Percentiles rank a stretch among this genome's conserved stretches.
Evolutionary conservation across 2,797 vertebrate genomes (phyloP).

Genomic region (Cyclura pinguis): DNA sequence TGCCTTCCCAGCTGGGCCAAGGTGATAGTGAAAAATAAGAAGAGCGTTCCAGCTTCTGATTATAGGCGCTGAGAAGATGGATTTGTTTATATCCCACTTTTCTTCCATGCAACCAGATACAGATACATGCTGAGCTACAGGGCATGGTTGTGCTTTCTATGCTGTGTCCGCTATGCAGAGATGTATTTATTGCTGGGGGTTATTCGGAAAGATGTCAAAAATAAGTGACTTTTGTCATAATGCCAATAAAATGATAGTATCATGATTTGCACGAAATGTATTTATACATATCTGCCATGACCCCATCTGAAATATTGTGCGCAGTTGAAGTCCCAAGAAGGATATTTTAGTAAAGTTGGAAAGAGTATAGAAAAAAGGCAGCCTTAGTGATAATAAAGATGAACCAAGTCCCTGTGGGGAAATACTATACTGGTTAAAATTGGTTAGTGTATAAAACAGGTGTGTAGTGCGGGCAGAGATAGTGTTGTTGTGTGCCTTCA

Average conservation of each 20-base stretch:
- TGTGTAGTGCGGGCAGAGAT: too few relatives aligned
- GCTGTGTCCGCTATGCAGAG: not conserved
- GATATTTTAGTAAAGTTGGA: not conserved
- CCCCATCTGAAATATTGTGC: not conserved
- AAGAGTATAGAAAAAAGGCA: not conserved
- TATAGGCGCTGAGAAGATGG: not conserved
- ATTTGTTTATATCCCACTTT: not conserved
- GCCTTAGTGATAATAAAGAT: too few relatives aligned
- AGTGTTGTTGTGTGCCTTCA: too few relatives aligned
- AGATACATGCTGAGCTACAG: not conserved
- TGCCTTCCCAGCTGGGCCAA: not conserved
- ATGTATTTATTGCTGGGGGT: not conserved
- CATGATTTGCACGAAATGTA: too few relatives aligned
- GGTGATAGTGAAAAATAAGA: not conserved
- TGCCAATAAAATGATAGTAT: too few relatives aligned
- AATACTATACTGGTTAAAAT: not conserved
- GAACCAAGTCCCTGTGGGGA: not conserved
- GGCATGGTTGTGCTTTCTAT: not conserved
- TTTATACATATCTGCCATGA: not conserved
- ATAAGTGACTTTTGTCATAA: not conserved
- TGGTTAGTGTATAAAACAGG: not conserved
- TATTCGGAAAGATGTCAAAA: not conserved
- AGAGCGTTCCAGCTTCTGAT: too few relatives aligned
- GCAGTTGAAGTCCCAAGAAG: not conserved
- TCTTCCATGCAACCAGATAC: not conserved